These are phyloP conservation scores for Noturus placidus DNA, from an alignment of 2,113 vertebrate species.

Conservation along the genomic window DNA sequence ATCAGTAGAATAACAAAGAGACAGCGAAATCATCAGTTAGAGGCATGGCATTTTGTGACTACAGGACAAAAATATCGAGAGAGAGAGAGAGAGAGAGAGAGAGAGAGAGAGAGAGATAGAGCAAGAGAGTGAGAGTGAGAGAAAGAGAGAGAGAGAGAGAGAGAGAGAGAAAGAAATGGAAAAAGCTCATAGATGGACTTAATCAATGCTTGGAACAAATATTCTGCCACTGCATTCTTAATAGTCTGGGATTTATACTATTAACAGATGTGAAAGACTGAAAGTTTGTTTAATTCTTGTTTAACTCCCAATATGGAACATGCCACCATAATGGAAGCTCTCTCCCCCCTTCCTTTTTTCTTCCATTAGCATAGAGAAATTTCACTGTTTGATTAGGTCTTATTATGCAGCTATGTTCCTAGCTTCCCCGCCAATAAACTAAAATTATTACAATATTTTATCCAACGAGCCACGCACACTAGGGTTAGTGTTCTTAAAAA, in stretches of 20 bases:
- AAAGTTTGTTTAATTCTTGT: slow-evolving; percentile 29
- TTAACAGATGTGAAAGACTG: slow-evolving; percentile 19
- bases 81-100: background rate
- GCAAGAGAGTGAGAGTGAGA: background rate
- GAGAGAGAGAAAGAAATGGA: background rate
- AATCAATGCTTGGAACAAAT: slow-evolving; percentile 27
- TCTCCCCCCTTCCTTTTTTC: background rate
- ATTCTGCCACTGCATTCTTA: slow-evolving; percentile 12
- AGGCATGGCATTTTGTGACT: slow-evolving; percentile 18
- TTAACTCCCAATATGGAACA: slow-evolving; percentile 45
- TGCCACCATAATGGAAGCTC: slow-evolving; percentile 44
- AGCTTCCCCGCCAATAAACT: background rate
- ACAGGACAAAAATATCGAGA: background rate
- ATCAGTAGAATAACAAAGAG: slow-evolving; percentile 31
- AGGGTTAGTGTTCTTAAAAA: background rate
- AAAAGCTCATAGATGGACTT: slow-evolving; percentile 9
- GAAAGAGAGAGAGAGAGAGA: background rate
- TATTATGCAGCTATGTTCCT: slow-evolving; percentile 10
- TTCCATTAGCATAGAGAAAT: background rate
- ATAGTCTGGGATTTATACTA: slow-evolving; percentile 23
- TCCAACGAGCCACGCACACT: background rate
- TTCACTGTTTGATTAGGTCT: slow-evolving; percentile 11
- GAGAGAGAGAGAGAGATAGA: background rate
- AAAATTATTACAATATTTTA: background rate
- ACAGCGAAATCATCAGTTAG: slow-evolving; percentile 34